These are phyloP conservation scores for Melanotaenia duboulayi DNA, from an alignment of 2,113 vertebrate species.

Conservation along the genomic window DNA sequence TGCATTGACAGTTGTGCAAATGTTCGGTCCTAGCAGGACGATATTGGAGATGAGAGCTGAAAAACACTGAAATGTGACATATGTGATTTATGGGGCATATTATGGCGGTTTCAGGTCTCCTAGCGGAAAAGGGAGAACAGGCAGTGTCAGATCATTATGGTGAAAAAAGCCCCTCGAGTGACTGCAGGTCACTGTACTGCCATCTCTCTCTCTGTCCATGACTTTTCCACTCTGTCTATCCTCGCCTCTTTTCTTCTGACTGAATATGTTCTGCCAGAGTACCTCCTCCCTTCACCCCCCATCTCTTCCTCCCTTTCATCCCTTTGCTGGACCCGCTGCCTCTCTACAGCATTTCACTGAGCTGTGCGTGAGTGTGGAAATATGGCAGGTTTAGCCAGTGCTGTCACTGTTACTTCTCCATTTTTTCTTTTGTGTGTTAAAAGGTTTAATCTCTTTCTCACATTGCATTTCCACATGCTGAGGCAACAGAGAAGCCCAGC, in stretches of 20 bases:
- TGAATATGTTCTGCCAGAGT: conserved; percentile 26
- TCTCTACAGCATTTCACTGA: conserved; percentile 56
- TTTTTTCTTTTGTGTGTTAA: conserved; percentile 54
- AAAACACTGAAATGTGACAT: conserved; percentile 64
- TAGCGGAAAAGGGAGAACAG: conserved; percentile 42
- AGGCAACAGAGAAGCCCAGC: conserved; percentile 50
- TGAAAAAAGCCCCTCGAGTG: conserved; percentile 48
- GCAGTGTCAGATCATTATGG: conserved; percentile 62
- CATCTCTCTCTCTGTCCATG: conserved; percentile 33
- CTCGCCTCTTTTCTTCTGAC: conserved; percentile 26
- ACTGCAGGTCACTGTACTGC: conserved; percentile 39
- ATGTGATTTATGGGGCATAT: conserved; percentile 71
- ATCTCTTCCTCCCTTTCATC: conserved; percentile 33
- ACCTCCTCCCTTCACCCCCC: conserved; percentile 31
- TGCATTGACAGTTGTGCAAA: conserved; percentile 33
- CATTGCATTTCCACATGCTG: conserved; percentile 65
- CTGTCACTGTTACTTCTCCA: conserved; percentile 47
- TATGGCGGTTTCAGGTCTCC: conserved; percentile 59
- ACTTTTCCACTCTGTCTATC: conserved; percentile 53
- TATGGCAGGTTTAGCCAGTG: conserved; percentile 38
- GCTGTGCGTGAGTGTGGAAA: conserved; percentile 43
- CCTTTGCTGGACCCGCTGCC: conserved; percentile 30
- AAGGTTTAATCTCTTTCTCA: conserved; percentile 68
- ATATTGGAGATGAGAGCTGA: conserved; percentile 43
- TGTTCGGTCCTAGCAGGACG: conserved; percentile 28